Evolutionary conservation across 2,888 invertebrate species (phyloP).

Genomic region (Leucoma salicis): DNA sequence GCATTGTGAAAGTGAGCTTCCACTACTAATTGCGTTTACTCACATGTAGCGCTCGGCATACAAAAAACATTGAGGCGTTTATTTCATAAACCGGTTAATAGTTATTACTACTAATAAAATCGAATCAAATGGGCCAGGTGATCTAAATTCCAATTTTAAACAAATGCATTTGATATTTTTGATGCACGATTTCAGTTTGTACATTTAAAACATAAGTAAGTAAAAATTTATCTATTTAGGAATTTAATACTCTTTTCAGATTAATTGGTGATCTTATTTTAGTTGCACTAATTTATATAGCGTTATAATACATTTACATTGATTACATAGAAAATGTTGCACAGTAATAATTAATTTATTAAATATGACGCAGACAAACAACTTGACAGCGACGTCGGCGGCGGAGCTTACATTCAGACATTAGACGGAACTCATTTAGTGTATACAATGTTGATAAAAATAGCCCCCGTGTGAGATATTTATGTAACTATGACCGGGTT

Average conservation of each 20-base stretch:
- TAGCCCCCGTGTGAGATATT: constrained; percentile 72
- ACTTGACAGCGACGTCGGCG: constrained; percentile 36
- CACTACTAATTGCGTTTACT: constrained; percentile 27
- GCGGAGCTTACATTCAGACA: constrained; percentile 32
- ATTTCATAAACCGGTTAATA: constrained; percentile 4
- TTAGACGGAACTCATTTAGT: constrained; percentile 60
- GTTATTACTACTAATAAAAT: constrained; percentile 4
- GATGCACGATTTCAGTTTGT: constrained; percentile 9
- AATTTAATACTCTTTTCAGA: neutral
- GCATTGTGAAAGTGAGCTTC: constrained; percentile 58
- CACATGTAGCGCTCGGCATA: constrained; percentile 1
- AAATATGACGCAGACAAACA: constrained; percentile 14
- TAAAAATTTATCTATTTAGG: constrained; percentile 22
- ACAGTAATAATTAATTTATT: constrained; percentile 9
- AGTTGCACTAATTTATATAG: too few species aligned
- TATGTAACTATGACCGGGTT: constrained; percentile 78
- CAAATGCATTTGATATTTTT: too few species aligned
- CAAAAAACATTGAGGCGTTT: constrained; percentile 10
- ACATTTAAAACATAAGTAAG: constrained; percentile 23
- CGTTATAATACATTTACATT: too few species aligned
- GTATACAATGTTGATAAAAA: constrained; percentile 66
- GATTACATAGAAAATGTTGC: neutral
- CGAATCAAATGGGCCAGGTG: constrained; percentile 2
- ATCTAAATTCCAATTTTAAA: constrained; percentile 19
- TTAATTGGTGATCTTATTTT: too few species aligned